A percentile compares a stretch with the other conserved stretches of the same genome.
Evolutionary conservation across 2,113 vertebrate genomes (phyloP).

Genomic region (Recurvirostra avosetta): DNA sequence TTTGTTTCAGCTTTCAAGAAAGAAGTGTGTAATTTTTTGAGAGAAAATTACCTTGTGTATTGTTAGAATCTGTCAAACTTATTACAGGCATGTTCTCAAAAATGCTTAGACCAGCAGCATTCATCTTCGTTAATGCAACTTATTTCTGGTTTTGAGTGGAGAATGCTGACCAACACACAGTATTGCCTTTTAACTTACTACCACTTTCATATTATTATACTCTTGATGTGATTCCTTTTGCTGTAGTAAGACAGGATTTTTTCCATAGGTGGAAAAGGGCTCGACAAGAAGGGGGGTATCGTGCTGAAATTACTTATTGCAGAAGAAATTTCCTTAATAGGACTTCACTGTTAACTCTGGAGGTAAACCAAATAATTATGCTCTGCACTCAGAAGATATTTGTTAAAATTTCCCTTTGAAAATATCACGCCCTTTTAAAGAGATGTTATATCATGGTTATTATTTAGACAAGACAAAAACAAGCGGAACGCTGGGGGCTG

Average conservation of each 20-base stretch:
- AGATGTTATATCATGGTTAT: not conserved
- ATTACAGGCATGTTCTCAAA: not conserved
- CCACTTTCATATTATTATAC: not conserved
- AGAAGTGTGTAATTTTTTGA: not conserved
- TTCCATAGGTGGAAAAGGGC: constrained; percentile 85
- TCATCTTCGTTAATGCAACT: not conserved
- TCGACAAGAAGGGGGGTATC: constrained; percentile 80
- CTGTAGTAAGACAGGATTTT: not conserved
- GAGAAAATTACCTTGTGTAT: not conserved
- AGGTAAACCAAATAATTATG: constrained; percentile 71
- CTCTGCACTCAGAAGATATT: not conserved
- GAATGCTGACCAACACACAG: not conserved
- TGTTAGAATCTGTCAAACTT: not conserved
- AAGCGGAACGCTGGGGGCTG: not conserved
- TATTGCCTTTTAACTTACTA: not conserved
- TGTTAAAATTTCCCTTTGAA: not conserved
- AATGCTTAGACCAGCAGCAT: not conserved
- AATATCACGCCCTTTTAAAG: not conserved
- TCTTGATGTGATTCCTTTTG: not conserved
- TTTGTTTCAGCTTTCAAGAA: not conserved
- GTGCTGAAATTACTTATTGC: constrained; percentile 85
- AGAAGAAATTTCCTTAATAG: constrained; percentile 90
- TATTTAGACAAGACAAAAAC: not conserved
- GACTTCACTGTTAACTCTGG: constrained; percentile 89
- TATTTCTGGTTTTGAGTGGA: not conserved